Base-by-base conservation (phyloP, 2,797 vertebrate species). In the Notolabrus celidotus region DNA sequence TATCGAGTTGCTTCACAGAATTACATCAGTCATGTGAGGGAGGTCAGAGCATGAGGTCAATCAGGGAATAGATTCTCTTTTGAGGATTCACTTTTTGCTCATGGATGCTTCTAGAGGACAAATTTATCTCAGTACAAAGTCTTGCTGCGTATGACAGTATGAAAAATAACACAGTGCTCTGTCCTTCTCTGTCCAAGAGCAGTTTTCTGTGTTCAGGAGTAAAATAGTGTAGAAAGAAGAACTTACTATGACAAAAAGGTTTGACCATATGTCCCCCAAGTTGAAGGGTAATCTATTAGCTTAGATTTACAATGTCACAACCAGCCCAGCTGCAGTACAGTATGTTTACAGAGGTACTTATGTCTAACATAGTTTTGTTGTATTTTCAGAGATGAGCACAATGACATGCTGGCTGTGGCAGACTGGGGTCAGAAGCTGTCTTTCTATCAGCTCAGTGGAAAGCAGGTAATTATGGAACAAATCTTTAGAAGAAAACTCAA, bases 361-460 rank as follows among this genome's bases (percentile, higher is more conserved):
- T 0, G 33, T 22, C 53, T 47, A 33, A 75, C 72, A 51, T 75
- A 56, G 67, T 71, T 79, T 43, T 85, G 43, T 80, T 71, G 25
- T 77, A 8, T 81, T 67, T 80, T 84, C 55, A 99, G 98, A 93
- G 97, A 99, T 82, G 97, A 98, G 54, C 97, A 96, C 92, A 97
- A 97, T 90, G 97, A 99, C 88, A 95, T 97, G 82, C 91, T 99
- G 87, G 97, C 98, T 64, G 96, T 99, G 79, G 96, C 97, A 84
- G 97, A 99, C 85, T 99, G 98, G 98, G 96, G 97, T 57, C 97
- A 98, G 90, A 97, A 94, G 73, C 94, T 99, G 86, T 98, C 98
- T 60, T 99, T 99, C 89, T 99, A 99, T 90, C 97, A 99, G 67
- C 96, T 99, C 42, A 99, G 98, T 90, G 98, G 98, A 76, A 99